Evolutionary conservation across 1,140 invertebrate genomes (phyloP), one percentile per base, ranked within the genome.

Genomic region (Heterodera schachtii): DNA sequence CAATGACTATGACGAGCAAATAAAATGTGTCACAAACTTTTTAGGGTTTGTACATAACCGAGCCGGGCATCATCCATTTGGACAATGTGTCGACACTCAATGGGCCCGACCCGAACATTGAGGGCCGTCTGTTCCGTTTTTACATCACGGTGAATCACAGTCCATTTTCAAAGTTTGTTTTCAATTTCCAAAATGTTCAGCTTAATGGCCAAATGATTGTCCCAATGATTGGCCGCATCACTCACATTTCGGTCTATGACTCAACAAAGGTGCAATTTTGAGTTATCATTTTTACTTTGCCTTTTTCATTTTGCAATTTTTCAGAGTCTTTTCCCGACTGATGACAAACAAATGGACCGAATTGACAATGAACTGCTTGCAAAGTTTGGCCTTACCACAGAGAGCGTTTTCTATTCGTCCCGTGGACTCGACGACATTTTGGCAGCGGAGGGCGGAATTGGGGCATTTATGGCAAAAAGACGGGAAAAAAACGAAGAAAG

Each of bases 121-220:
- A 89, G 82, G 88, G 88, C 0, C 85, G 79, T 73, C 52, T 90
- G 16, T 49, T 89, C 78, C 81, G 89, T 52, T 89, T 89, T 73
- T 90, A 89, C 49, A 46, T 89, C 46, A 87, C 86, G 11, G 88
- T 88, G 49, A 66, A 84, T 85, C 86, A 80, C 21, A 44, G 52
- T 82, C 19, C 60, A 49, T 83, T 85, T 77, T 75, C 6, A 3
- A 1, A 6, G 9, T 84, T 57, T 21, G 11, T 81, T n/a, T 44
- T 2, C 19, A 41, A 13, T 81, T n/a, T 44, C 6, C 31, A 31
- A 31, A 31, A 31, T 31, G 31, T 83, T 85, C 46, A 86, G 85
- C 64, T 87, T 52, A 71, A 73, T 31, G 82, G 84, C 3, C 75
- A 86, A 80, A 88, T 89, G 49, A 82, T 90, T 78, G 86, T 89